phyloP scores from a whole-genome alignment of 2,113 vertebrate genomes.

The Tinamus guttatus region DNA sequence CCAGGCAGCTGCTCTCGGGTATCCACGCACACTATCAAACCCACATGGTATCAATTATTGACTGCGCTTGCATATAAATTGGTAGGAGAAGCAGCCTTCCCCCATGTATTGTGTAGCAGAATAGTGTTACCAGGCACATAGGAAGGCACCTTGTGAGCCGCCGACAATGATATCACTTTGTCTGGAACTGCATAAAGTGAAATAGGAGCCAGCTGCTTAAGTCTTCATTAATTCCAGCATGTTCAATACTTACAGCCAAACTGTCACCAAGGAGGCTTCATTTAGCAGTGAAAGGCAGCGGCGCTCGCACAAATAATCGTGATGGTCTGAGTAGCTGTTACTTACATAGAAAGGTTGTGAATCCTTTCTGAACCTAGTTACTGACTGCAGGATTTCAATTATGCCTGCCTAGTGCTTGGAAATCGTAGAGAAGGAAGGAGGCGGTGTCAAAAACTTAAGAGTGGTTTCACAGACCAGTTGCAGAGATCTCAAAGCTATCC shows the following conservation, averaged over 20 bases:
- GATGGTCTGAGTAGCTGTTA: not conserved
- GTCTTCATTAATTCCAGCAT: not conserved
- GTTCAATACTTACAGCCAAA: not conserved
- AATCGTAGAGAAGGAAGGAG: not conserved
- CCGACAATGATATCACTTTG: not conserved
- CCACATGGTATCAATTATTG: slow-evolving; percentile 78
- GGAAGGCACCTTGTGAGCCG: slow-evolving; percentile 12
- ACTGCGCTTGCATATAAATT: slow-evolving; percentile 43
- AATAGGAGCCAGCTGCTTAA: slow-evolving; percentile 36
- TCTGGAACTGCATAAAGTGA: slow-evolving; percentile 47
- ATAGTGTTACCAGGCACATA: slow-evolving; percentile 42
- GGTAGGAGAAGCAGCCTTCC: slow-evolving; percentile 33
- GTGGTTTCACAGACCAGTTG: not conserved
- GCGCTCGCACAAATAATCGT: slow-evolving; percentile 1
- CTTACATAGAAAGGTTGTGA: not conserved
- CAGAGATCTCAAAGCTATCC: not conserved
- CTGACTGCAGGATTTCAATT: not conserved
- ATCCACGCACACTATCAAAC: slow-evolving; percentile 62
- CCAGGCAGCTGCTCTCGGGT: slow-evolving; percentile 68
- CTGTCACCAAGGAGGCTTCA: not conserved
- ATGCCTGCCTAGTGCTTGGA: not conserved
- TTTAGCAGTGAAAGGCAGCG: not conserved
- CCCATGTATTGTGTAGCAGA: slow-evolving; percentile 29
- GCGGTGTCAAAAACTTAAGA: not conserved
- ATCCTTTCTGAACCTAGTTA: not conserved